Evolutionary conservation across 2,888 invertebrate species (phyloP).

Genomic region (Xylophagus ater): DNA sequence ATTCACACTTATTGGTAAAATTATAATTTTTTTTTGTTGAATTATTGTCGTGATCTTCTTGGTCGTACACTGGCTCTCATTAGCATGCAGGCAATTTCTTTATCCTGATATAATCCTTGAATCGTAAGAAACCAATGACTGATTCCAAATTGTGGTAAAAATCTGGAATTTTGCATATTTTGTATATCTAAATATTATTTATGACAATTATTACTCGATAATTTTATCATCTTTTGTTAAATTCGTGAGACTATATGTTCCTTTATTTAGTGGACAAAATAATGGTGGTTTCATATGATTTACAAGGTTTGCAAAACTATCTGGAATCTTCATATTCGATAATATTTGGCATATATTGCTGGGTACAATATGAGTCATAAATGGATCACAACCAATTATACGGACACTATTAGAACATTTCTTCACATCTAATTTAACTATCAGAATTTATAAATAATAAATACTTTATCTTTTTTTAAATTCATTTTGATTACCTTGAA

Average conservation of each 20-base stretch:
- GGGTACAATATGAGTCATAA: constrained; percentile 3
- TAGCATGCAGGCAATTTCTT: constrained; percentile 1
- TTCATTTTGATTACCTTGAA: too few relatives aligned
- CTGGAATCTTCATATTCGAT: background rate
- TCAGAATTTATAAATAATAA: background rate
- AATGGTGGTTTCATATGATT: constrained; percentile 4
- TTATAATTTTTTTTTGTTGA: too few relatives aligned
- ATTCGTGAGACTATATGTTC: constrained; percentile 1
- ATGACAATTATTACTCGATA: background rate
- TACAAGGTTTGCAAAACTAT: background rate
- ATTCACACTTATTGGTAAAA: too few relatives aligned
- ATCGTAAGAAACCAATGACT: constrained; percentile 2
- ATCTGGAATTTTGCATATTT: too few relatives aligned
- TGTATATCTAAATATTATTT: too few relatives aligned
- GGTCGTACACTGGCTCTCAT: constrained; percentile 2
- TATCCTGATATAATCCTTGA: background rate
- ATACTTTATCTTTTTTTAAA: too few relatives aligned
- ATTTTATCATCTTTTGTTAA: background rate
- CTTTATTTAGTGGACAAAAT: constrained; percentile 6
- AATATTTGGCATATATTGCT: constrained; percentile 6
- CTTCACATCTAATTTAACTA: background rate
- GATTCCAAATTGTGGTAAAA: constrained; percentile 5
- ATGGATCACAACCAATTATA: constrained; percentile 5
- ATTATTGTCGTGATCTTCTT: background rate
- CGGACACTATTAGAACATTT: constrained; percentile 6